phyloP scores from a whole-genome alignment of 1,140 invertebrate genomes.

The Cydia splendana region DNA sequence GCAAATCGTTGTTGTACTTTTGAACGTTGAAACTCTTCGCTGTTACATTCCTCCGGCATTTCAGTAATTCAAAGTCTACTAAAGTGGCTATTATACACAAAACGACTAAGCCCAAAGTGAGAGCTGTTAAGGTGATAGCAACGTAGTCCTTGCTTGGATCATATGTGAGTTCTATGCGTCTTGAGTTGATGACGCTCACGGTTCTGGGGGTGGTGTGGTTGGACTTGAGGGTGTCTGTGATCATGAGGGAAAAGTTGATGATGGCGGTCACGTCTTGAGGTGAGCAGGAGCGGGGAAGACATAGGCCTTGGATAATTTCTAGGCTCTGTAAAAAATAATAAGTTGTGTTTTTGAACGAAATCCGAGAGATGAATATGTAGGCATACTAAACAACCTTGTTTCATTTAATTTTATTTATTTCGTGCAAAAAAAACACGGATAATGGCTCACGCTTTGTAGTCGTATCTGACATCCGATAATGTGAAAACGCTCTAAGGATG shows the following conservation, averaged over 20 bases:
- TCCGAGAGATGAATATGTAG: too few species aligned
- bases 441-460: too few species aligned
- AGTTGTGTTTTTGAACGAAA: background rate
- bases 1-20: constrained; percentile 50
- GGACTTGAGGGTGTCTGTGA: constrained; percentile 66
- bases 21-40: constrained; percentile 59
- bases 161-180: constrained; percentile 52
- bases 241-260: constrained; percentile 70
- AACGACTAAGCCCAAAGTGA: constrained; percentile 52
- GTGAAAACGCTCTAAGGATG: too few species aligned
- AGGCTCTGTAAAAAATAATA: constrained; percentile 56
- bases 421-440: too few species aligned
- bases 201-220: constrained; percentile 58
- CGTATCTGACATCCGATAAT: too few species aligned
- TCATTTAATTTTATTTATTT: too few species aligned
- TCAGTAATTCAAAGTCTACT: constrained; percentile 58
- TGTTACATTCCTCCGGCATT: constrained; percentile 48
- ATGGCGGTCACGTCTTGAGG: constrained; percentile 59
- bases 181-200: constrained; percentile 51
- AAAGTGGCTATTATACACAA: constrained; percentile 56
- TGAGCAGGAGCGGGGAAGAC: constrained; percentile 61
- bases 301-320: constrained; percentile 60
- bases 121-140: constrained; percentile 52
- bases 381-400: too few species aligned
- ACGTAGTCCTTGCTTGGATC: constrained; percentile 55